Evolutionary conservation across 2,888 invertebrate species (phyloP), one percentile per base, ranked within the genome.

Genomic region (Empis livida): DNA sequence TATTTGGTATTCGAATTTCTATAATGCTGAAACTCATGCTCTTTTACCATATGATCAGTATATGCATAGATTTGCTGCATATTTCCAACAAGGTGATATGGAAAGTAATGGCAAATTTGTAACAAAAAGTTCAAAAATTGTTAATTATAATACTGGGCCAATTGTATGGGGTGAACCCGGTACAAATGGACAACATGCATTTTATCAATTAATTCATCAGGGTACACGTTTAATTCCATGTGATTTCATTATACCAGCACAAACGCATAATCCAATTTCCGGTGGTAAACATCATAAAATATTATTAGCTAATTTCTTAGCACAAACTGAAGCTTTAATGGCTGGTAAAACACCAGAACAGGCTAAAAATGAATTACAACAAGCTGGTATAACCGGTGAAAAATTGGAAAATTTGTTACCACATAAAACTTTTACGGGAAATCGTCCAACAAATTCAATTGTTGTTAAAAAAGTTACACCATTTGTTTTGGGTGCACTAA

Each of bases 21-120:
- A 82, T 64, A 90, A 90, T 30, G 85, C 92, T 0, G 96, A 97
- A 73, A 96, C 96, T 0, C 94, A 96, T 63, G 91, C 95, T 1
- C 73, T 99, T 8, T 73, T 99, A 49, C 99, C 99, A 0, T 99
- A 99, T 67, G 99, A 99, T 70, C 99, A 99, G 72, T 96, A 99
- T 68, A 71, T 99, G 60, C 99, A 99, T 68, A 81, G 97, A 67
- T 97, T 99, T 72, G 93, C 99, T 10, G 97, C 99, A 14, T 99
- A 99, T 70, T 97, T 99, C 75, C 99, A 99, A 71, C 99, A 99
- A 73, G 96, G 96, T 5, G 97, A 97, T 62, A 97, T 99, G 99
- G 99, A 99, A 71, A 94, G 94, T 55, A 99, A 99, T 70, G 99
- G 99, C 53, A 99, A 99, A 72, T 86, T 84, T 61, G 86, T 90